phyloP scores from a whole-genome alignment of 2,888 invertebrate species.

The Lasioglossum figueresi region DNA sequence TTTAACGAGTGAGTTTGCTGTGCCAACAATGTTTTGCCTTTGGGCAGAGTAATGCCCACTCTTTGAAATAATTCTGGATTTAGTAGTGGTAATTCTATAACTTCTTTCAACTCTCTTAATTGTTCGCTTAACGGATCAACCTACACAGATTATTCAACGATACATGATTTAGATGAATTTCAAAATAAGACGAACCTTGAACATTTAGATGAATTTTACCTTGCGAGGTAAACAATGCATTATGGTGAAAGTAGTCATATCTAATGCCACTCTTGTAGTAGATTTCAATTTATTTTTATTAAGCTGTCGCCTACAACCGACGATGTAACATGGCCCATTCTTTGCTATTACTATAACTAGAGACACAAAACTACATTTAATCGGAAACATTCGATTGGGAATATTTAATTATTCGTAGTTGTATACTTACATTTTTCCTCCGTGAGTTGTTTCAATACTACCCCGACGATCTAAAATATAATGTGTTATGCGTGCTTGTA shows the following conservation, averaged over 20 bases:
- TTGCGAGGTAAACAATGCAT: constrained; percentile 99
- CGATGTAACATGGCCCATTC: constrained; percentile 99
- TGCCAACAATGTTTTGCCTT: constrained; percentile 98
- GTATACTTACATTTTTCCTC: constrained; percentile 97
- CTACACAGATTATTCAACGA: constrained; percentile 64
- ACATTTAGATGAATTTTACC: constrained; percentile 69
- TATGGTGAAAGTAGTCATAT: constrained; percentile 99
- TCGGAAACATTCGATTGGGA: neutral
- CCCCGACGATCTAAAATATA: constrained; percentile 94
- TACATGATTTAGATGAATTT: neutral
- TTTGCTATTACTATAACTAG: constrained; percentile 99
- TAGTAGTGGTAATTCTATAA: constrained; percentile 97
- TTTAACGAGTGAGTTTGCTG: constrained; percentile 27
- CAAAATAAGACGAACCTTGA: neutral
- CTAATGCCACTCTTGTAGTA: constrained; percentile 98
- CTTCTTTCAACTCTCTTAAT: constrained; percentile 98
- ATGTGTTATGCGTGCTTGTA: neutral
- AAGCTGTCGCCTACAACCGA: constrained; percentile 97
- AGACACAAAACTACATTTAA: constrained; percentile 40
- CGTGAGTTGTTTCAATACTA: constrained; percentile 98
- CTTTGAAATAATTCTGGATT: constrained; percentile 99
- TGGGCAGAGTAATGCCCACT: constrained; percentile 99
- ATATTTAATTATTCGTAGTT: neutral
- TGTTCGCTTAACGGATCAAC: constrained; percentile 99
- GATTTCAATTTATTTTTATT: constrained; percentile 98